Evolutionary conservation across 2,113 vertebrate genomes (phyloP), one percentile per base, ranked within the genome.

Genomic region (Blennius ocellaris): DNA sequence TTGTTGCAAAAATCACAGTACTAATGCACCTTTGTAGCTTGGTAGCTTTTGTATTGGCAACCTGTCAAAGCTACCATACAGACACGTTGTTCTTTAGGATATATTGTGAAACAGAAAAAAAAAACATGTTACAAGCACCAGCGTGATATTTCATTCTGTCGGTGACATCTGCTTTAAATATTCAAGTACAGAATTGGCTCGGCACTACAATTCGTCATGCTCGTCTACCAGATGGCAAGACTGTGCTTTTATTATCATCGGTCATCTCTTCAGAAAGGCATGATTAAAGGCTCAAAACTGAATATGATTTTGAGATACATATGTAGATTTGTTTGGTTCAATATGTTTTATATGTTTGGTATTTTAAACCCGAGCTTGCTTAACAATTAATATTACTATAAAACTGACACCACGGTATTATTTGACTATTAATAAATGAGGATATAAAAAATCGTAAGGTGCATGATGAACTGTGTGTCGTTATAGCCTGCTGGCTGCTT

Each of bases 151-250:
- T 73, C 75, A 56, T 73, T 76, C 75, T 65, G 64, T 69, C 57
- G 15, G 30, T 49, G 70, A 70, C 69, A 82, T 80, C 78, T 80
- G 76, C 57, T 79, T 62, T 81, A 70, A 76, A 77, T 39, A 68
- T 48, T 78, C 43, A 55, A 62, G 61, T 58, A 60, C 58, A 70
- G 48, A 79, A 76, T 44, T 69, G 76, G 62, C 63, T 70, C 17
- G 65, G 43, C 30, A n/a, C 30, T 12, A 21, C 7, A 41, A 50
- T 76, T 76, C 66, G 54, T 61, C 52, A n/a, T 40, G 39, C 58
- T 48, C 17, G 67, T 49, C 55, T 49, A 79, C 37, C 65, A 72
- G 70, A 73, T 61, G 67, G 62, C 50, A 64, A 53, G 15, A 50
- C 66, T 51, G 68, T 55, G 53, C 41, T 58, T 71, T 82, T 82